Evolutionary conservation across 2,888 invertebrate species (phyloP), one percentile per base, ranked within the genome.

Genomic region (Cerastoderma edule): DNA sequence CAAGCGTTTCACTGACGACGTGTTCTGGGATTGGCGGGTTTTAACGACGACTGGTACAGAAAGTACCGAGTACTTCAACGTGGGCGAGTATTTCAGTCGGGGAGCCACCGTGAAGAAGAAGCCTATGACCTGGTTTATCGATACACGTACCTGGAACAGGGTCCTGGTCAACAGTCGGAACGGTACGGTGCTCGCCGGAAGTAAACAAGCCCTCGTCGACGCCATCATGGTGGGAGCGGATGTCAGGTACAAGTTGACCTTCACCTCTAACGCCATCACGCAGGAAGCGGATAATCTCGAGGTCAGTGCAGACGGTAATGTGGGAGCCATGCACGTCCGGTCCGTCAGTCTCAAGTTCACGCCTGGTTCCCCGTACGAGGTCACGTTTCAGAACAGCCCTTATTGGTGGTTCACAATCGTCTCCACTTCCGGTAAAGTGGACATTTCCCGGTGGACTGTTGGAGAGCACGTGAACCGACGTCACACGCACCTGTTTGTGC

Each of bases 351-450:
- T 79, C 19, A 79, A 74, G 48, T 77, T 79, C 44, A 82, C 79
- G 16, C 66, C 67, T 0, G 79, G 79, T n/a, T 79, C 78, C 8
- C 73, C 65, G 19, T 67, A 78, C 32, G 82, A 82, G 50, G 82
- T 82, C 13, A 77, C 76, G 6, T 82, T 82, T 65, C 82, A 82
- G 67, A 75, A 76, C 50, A 82, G 79, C 24, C 82, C 82, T 1
- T 82, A 82, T 63, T 79, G 74, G 76, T 82, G 82, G 82, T 82
- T 77, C 28, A 82, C 82, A 0, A 79, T 82, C 33, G 79, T 79
- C 8, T 79, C 82, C 0, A 82, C 82, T 0, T 69, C 76, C 10
- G 82, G 82, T 32, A 77, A 79, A 28, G 79, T 82, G 19, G 82
- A 82, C 53, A 82, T 82, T 19, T 82, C 82, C 5, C 44, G 82